Evolutionary conservation across 2,113 vertebrate species (phyloP).

Genomic region (Trogon melanurus): DNA sequence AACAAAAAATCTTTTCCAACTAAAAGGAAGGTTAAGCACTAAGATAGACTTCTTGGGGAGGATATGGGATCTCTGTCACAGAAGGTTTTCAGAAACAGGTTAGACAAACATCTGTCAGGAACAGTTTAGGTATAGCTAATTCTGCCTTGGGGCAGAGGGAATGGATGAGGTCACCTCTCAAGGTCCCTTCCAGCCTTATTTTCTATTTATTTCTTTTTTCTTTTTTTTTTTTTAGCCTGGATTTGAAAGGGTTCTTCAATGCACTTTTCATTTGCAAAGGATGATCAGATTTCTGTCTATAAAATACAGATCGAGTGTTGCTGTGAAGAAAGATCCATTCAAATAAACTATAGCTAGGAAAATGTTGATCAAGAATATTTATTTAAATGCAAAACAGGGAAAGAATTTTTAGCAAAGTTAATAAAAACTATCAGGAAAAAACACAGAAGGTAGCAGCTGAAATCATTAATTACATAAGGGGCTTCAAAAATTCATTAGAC

Average conservation of each 20-base stretch:
- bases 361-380: constrained; percentile 4
- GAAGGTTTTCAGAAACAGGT: constrained; percentile 12
- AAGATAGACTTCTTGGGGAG: neutral
- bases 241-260: neutral
- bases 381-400: constrained; percentile 43
- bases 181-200: constrained; percentile 2
- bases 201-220: neutral
- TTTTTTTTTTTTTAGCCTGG: neutral
- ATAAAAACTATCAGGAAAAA: constrained; percentile 35
- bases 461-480: constrained; percentile 57
- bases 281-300: constrained; percentile 29
- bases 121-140: constrained; percentile 39
- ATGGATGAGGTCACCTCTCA: constrained; percentile 50
- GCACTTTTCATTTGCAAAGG: neutral
- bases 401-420: constrained; percentile 32
- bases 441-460: constrained; percentile 20
- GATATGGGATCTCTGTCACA: constrained; percentile 23
- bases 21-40: neutral
- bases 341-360: neutral
- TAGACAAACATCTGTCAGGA: constrained; percentile 63
- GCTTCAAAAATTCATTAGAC: constrained; percentile 62
- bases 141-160: constrained; percentile 49
- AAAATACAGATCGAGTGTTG: neutral
- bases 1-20: neutral
- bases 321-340: neutral